phyloP scores from a whole-genome alignment of 2,797 vertebrate species.

The Cirrhinus molitorella region DNA sequence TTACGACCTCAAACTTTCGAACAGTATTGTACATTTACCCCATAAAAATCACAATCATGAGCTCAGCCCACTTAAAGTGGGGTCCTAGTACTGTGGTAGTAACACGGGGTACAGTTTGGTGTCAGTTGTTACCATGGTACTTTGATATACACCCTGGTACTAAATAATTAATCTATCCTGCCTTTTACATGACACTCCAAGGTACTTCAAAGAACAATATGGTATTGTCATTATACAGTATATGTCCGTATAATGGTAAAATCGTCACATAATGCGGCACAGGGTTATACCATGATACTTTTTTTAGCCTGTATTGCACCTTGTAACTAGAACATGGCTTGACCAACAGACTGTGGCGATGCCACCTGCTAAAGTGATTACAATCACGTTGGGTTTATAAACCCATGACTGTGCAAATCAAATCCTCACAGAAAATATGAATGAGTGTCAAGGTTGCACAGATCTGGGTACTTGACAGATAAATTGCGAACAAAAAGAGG shows the following conservation, averaged over 20 bases:
- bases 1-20: neutral
- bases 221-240: neutral
- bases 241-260: neutral
- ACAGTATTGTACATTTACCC: neutral
- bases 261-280: neutral
- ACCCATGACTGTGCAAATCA: neutral
- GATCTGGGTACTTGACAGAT: neutral
- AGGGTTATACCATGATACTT: neutral
- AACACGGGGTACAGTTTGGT: neutral
- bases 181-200: constrained; percentile 10
- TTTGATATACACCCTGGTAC: constrained; percentile 2
- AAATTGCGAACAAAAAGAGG: neutral
- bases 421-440: neutral
- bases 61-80: neutral
- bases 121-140: neutral
- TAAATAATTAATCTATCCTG: constrained; percentile 17
- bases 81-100: neutral
- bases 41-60: neutral
- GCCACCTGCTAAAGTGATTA: constrained; percentile 6
- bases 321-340: neutral
- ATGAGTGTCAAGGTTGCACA: neutral
- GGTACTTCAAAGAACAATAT: neutral
- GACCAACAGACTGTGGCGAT: neutral
- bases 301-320: neutral
- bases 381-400: no score